Evolutionary conservation across 2,113 vertebrate species (phyloP).

Genomic region (Cryptoleucopteryx plumbea): DNA sequence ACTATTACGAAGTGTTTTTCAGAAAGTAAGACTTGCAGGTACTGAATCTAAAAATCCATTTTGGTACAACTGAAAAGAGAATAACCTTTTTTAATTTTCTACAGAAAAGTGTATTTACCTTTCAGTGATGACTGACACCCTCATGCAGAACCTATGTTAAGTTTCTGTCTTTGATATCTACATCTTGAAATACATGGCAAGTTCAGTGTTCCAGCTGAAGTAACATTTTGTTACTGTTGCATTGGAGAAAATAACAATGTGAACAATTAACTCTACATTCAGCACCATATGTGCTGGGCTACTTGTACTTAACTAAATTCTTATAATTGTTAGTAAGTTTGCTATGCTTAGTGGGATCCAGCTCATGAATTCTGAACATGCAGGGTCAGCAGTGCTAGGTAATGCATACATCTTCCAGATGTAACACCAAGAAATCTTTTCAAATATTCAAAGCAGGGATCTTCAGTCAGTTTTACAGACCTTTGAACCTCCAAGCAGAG

Average conservation of each 20-base stretch:
- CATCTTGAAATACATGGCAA: not conserved
- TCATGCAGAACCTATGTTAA: not conserved
- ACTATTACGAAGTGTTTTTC: not conserved
- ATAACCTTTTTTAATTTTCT: not conserved
- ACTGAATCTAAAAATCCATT: not conserved
- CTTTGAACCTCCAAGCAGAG: not conserved
- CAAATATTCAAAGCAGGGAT: not conserved
- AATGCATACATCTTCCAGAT: not conserved
- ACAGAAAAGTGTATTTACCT: not conserved
- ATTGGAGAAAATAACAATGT: not conserved
- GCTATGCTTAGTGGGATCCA: not conserved
- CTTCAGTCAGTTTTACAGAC: not conserved
- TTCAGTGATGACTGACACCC: not conserved
- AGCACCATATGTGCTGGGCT: not conserved
- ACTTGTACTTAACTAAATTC: not conserved
- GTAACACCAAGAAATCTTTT: not conserved
- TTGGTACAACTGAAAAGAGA: not conserved
- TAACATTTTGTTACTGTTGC: not conserved
- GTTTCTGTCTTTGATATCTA: not conserved
- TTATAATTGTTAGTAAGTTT: not conserved
- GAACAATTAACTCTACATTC: not conserved
- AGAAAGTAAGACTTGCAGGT: not conserved
- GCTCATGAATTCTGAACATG: not conserved
- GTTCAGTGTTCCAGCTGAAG: not conserved
- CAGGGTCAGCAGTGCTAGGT: not conserved